A percentile compares a stretch with the other conserved stretches of the same genome.
Conservation (phyloP, 2,797 vertebrate genomes). For the Glossophaga mutica region DNA sequence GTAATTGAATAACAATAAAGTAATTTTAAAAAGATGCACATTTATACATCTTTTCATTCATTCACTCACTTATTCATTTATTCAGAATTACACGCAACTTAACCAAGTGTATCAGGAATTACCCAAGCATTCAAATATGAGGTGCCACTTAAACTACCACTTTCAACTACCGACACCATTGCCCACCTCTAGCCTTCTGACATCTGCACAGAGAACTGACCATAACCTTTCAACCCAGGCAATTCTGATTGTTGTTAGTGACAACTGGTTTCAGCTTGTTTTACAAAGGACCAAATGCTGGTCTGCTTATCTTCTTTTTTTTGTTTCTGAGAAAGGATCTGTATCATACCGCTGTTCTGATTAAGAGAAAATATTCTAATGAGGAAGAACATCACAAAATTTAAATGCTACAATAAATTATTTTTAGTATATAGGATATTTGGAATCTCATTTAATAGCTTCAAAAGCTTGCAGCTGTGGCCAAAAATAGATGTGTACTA, state of each 20-base stretch:
- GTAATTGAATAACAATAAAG: too few species aligned
- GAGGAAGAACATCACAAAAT: constrained; percentile 20
- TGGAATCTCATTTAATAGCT: constrained; percentile 59
- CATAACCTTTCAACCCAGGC: neutral
- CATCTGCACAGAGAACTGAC: neutral
- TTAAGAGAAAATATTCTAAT: neutral
- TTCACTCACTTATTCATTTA: neutral
- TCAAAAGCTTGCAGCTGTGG: constrained; percentile 64
- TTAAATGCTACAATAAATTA: constrained; percentile 31
- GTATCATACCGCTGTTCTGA: neutral
- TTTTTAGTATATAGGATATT: constrained; percentile 60
- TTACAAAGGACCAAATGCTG: neutral
- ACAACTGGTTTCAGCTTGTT: neutral
- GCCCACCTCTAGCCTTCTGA: neutral
- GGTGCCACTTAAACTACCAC: neutral
- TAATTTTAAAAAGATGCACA: too few species aligned
- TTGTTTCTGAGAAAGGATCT: neutral
- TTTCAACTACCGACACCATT: neutral
- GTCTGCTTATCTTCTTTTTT: neutral
- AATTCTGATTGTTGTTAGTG: neutral
- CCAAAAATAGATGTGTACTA: constrained; percentile 24
- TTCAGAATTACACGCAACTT: neutral
- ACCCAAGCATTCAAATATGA: neutral
- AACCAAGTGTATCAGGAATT: neutral
- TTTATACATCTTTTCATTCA: neutral